Conservation (phyloP, 2,888 invertebrate species). For the Micoletzkya japonica region DNA sequence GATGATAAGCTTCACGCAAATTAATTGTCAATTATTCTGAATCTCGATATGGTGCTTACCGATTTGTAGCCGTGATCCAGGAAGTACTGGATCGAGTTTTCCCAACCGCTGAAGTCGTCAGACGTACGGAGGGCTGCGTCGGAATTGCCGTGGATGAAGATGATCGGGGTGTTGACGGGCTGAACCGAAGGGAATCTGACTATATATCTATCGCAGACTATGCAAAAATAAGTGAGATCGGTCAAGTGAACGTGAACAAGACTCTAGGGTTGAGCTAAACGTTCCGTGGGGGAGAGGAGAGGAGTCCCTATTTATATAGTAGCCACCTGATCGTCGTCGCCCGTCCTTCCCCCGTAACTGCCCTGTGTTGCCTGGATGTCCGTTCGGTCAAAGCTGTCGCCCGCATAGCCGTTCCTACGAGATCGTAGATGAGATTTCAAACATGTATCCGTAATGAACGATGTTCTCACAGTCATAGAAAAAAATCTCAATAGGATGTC, state of each 20-base stretch:
- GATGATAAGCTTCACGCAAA: no score
- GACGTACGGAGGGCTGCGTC: conserved; percentile 41
- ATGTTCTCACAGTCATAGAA: no score
- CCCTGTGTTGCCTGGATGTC: conserved; percentile 42
- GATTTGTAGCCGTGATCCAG: conserved; percentile 40
- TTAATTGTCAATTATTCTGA: background rate
- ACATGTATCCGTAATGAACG: no score
- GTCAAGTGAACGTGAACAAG: background rate
- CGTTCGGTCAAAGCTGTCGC: conserved; percentile 38
- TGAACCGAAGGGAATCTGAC: background rate
- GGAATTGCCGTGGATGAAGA: conserved; percentile 50
- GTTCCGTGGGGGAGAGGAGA: no score
- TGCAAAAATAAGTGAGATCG: background rate
- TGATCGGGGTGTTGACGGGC: conserved; percentile 31
- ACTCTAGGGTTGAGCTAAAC: no score
- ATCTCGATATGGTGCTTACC: conserved; percentile 8
- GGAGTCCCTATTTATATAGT: no score
- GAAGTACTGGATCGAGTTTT: conserved; percentile 39
- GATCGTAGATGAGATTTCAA: no score
- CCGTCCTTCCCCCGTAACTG: conserved; percentile 43
- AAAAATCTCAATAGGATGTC: no score
- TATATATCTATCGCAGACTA: background rate
- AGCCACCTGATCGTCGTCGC: conserved; percentile 22
- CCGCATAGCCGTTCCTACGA: conserved; percentile 41
- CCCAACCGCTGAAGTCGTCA: conserved; percentile 33